Evolutionary conservation across 2,113 vertebrate species (phyloP).

Genomic region (Otis tarda): DNA sequence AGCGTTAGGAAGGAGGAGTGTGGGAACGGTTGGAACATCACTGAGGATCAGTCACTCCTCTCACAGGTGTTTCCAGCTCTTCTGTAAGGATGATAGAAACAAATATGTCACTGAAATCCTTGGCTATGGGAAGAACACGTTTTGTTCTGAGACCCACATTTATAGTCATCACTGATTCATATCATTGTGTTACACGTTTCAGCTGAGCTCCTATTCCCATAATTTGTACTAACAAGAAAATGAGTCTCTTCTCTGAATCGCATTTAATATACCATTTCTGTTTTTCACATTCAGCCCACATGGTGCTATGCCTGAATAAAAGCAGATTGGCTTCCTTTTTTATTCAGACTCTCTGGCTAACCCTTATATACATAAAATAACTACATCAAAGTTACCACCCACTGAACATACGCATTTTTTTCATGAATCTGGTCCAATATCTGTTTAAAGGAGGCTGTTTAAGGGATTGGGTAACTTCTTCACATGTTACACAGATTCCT

Average conservation of each 20-base stretch:
- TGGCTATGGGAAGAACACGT: background rate
- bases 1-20: background rate
- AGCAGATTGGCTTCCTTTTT: constrained; percentile 59
- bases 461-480: background rate
- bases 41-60: background rate
- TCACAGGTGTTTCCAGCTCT: background rate
- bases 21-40: background rate
- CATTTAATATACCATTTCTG: constrained; percentile 15
- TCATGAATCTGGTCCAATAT: background rate
- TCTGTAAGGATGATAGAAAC: background rate
- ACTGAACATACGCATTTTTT: constrained; percentile 21
- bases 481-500: background rate
- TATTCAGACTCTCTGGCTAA: constrained; percentile 44
- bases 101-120: background rate
- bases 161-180: background rate
- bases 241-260: background rate
- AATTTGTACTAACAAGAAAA: constrained; percentile 42
- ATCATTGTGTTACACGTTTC: background rate
- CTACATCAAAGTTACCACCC: constrained; percentile 35
- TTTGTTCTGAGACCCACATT: background rate
- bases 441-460: background rate
- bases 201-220: background rate
- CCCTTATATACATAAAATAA: constrained; percentile 34
- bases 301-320: constrained; percentile 44
- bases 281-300: constrained; percentile 45